Conservation (phyloP, 1,140 invertebrate genomes). For the Hyles euphorbiae region DNA sequence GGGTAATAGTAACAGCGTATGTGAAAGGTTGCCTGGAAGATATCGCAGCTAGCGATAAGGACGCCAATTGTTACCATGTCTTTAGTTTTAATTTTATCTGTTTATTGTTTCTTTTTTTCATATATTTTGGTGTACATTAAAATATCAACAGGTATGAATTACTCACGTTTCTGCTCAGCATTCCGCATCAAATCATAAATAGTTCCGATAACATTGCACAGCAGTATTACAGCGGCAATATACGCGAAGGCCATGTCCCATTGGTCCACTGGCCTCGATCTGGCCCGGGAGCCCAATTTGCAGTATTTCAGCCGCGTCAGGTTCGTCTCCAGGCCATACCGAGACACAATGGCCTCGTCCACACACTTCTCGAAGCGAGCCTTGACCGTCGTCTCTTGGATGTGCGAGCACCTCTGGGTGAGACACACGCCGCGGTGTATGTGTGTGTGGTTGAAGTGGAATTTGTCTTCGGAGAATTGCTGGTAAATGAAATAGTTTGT, state of each 20-base stretch:
- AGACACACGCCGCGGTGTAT: conserved; percentile 47
- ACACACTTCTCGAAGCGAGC: conserved; percentile 33
- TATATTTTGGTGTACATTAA: no score
- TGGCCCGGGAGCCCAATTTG: conserved; percentile 2
- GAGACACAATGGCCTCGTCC: conserved; percentile 18
- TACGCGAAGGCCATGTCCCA: conserved; percentile 25
- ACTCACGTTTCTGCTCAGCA: conserved; percentile 36
- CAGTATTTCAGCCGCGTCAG: conserved; percentile 31
- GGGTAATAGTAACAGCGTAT: no score
- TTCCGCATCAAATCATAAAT: conserved; percentile 33
- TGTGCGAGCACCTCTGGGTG: conserved; percentile 25
- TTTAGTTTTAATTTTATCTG: no score
- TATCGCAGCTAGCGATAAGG: no score
- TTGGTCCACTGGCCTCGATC: conserved; percentile 16
- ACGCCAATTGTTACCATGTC: no score
- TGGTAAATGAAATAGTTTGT: conserved; percentile 14
- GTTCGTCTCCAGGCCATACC: conserved; percentile 26
- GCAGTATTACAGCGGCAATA: conserved; percentile 21
- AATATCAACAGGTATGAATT: neutral
- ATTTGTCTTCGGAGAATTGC: conserved; percentile 28
- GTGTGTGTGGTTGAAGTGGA: conserved; percentile 39
- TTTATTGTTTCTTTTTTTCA: no score
- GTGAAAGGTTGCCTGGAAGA: no score
- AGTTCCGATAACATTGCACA: conserved; percentile 34
- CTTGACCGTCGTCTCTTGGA: conserved; percentile 3